Base-by-base conservation (phyloP, 2,113 vertebrate genomes). In the Callithrix jacchus region DNA sequence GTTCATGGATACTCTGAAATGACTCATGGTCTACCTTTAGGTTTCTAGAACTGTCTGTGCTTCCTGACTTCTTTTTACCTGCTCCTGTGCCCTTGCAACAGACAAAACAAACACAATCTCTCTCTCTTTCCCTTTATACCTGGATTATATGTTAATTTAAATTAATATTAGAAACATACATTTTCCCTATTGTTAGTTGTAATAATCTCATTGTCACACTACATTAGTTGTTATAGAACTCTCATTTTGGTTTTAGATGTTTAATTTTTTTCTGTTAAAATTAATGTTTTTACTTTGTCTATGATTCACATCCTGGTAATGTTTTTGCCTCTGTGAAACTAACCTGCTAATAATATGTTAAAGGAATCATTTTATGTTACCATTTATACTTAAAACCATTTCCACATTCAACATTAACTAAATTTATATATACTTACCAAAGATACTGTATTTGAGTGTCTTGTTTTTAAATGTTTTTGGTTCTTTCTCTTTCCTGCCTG, bases 291-390 rank as follows among this genome's bases (percentile, higher is more conserved):
- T 25, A 21, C 17, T 89, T 84, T 84, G 56, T 49, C 45, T 30
- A 68, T 52, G 10, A 68, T 88, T 88, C 3, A 81, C 3, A 56
- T 47, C 14, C 58, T 96, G 68, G 37, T 52, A 47, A 54, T 87
- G 66, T 47, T 96, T 81, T 74, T 96, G 17, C 25, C 64, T n/a
- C 40, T 35, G 13, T 66, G 40, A 87, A 87, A 76, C 40, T 45
- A 94, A 82, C 32, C 9, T 89, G 8, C 64, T 71, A 90, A 47
- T 71, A 68, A 94, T 76, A 97, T 89, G n/a, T 18, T 68, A 87
- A 54, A 87, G 1, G 12, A 74, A 45, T 66, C 77, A 35, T 73
- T 95, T 56, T 81, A 45, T 87, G 9, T 74, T 90, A 18, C 16
- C 35, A 58, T 80, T 87, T 70, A 89, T 49, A 87, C 30, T 35